Conservation (phyloP, 2,888 invertebrate genomes). For the Stenichneumon culpator region DNA sequence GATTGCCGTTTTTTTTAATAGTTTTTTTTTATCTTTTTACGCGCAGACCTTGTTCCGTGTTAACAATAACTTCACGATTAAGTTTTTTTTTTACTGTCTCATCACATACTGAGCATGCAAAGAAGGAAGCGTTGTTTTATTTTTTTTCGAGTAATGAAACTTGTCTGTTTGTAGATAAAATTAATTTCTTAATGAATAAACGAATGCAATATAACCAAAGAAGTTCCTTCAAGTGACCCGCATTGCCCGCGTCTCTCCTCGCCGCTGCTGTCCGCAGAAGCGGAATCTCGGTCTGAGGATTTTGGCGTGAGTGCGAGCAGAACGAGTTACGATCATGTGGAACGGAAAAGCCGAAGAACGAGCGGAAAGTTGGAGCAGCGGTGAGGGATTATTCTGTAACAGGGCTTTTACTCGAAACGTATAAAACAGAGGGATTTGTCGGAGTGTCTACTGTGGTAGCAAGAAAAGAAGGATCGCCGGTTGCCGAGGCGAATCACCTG, state of each 20-base stretch:
- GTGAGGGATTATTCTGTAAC: constrained; percentile 31
- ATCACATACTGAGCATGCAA: not conserved
- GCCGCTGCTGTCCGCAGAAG: not conserved
- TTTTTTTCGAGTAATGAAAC: too few species aligned
- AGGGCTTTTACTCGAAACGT: constrained; percentile 14
- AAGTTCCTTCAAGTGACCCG: not conserved
- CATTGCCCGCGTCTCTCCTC: not conserved
- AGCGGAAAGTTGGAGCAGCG: constrained; percentile 9
- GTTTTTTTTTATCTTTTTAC: too few species aligned
- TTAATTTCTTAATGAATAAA: not conserved
- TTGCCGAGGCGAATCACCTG: constrained; percentile 8
- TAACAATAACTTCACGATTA: not conserved
- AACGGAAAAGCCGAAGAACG: constrained; percentile 21
- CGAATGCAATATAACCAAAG: not conserved
- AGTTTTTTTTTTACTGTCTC: not conserved
- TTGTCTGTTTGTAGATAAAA: not conserved
- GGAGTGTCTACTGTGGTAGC: not conserved
- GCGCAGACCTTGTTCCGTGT: too few species aligned
- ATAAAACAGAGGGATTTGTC: constrained; percentile 33
- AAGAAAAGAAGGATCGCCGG: constrained; percentile 29
- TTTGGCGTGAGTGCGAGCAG: not conserved
- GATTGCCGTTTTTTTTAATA: not conserved
- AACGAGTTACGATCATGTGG: not conserved
- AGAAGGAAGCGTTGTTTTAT: too few species aligned
- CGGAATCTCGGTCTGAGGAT: constrained; percentile 12